Base-by-base conservation (phyloP, 2,888 invertebrate species). In the Masnerella sp. region DNA sequence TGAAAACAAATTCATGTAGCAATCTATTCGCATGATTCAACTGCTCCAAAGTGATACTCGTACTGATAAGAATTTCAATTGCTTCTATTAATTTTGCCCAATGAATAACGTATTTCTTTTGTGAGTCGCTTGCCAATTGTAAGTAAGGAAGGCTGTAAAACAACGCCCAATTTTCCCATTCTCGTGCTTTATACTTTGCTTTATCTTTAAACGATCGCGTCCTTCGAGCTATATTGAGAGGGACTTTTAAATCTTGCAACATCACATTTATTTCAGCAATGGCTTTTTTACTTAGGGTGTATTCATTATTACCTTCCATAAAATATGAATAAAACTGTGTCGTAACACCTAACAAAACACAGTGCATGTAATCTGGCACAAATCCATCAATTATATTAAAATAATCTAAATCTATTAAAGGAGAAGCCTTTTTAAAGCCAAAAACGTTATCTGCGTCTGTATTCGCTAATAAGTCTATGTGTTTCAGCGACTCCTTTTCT, bases 91-190 rank as follows among this genome's bases (percentile, higher is more conserved):
- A 22, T 22, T 51, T 51, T 1, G 32, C 17, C 51, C 51, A 51
- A 51, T 36, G 34, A 5, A 5, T 14, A 14, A 36, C 36, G 15
- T 51, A 51, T 22, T 51, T 51, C 14, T 51, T 20, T 14, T 20
- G 20, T 3, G 1, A 5, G 1, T 9, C 36, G 2, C 20, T 9
- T 15, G 14, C 14, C 8, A 51, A 36, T 7, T n/a, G 7, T 1
- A 51, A 36, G 9, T 20, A 36, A 8, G 51, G 22, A 22, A 51
- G 11, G 22, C 51, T 51, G 36, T 28, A 51, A 5, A 51, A 14
- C n/a, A 49, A n/a, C n/a, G 11, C 11, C 49, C 49, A 49, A n/a
- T 49, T 49, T 49, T 49, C 49, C 49, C 51, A 51, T 36, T 51
- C 51, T 9, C 22, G 34, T 2, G 51, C 34, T 36, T 51, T 51